Evolutionary conservation across 2,888 invertebrate species (phyloP), one percentile per base, ranked within the genome.

Genomic region (Oscheius sp.): DNA sequence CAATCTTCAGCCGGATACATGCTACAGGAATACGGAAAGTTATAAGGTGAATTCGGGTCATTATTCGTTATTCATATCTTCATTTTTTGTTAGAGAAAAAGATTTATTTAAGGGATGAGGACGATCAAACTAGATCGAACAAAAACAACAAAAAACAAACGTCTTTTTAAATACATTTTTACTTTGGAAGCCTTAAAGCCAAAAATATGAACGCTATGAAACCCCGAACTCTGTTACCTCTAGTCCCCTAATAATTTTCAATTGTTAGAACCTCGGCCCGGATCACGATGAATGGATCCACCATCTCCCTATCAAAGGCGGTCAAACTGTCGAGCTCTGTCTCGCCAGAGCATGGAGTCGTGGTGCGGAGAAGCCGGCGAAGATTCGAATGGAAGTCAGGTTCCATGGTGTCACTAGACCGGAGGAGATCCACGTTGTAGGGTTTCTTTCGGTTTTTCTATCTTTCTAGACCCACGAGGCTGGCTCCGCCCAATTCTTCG

Each of bases 311-410:
- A 78, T 86, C 24, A 85, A 91, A 91, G 91, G 91, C 67, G 92
- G 92, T 70, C 88, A 91, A 26, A 91, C 93, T 22, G 87, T 96
- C 69, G 96, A 97, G 88, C 88, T 96, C 45, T 93, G 92, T 50
- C 33, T 66, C n/a, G 41, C 59, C 4, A 68, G 74, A 5, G n/a
- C 44, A 0, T 77, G 77, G 77, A 65, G 59, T 14, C 59, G 74
- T 28, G 64, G 64, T 1, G 3, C 8, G 14, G 77, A 72, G 56
- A 56, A 70, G 45, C 68, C 75, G 14, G 72, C 71, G 14, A 71
- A 74, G 38, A 45, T 80, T 9, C 76, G 77, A 17, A 64, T 80
- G 72, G 66, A 72, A 9, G 50, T 82, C 22, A 71, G 67, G 28
- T 82, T 81, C 67, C 73, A 74, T 49, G 82, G 80, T 28, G 62